phyloP scores from a whole-genome alignment of 1,140 invertebrate genomes.

The Pristionchus pacificus region DNA sequence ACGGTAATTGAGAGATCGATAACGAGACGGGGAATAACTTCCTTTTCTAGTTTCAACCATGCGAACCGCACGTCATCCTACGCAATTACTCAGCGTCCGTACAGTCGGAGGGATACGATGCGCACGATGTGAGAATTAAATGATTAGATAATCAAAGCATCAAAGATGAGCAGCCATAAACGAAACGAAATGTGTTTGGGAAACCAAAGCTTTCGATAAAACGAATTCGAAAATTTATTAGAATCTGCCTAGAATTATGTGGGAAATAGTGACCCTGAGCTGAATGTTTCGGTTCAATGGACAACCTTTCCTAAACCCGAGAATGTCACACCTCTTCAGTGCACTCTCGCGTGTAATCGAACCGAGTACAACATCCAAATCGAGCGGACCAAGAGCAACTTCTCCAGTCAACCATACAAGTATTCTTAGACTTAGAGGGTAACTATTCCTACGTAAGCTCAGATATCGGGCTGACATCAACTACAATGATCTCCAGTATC shows the following conservation, averaged over 20 bases:
- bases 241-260: no score
- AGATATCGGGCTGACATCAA: not conserved
- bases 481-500: not conserved
- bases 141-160: no score
- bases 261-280: no score
- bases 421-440: not conserved
- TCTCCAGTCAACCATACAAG: not conserved
- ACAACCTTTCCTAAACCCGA: no score
- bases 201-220: no score
- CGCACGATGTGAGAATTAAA: not conserved
- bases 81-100: not conserved
- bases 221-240: no score
- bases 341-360: not conserved
- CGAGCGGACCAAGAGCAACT: not conserved
- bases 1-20: not conserved
- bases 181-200: no score
- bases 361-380: not conserved
- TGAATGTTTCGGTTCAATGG: no score
- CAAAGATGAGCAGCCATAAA: no score
- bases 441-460: not conserved
- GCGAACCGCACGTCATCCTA: not conserved
- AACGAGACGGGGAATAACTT: not conserved
- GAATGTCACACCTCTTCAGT: not conserved
- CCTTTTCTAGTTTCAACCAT: not conserved
- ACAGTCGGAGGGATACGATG: not conserved